phyloP scores from a whole-genome alignment of 2,113 vertebrate genomes.

The Nibea coibor region DNA sequence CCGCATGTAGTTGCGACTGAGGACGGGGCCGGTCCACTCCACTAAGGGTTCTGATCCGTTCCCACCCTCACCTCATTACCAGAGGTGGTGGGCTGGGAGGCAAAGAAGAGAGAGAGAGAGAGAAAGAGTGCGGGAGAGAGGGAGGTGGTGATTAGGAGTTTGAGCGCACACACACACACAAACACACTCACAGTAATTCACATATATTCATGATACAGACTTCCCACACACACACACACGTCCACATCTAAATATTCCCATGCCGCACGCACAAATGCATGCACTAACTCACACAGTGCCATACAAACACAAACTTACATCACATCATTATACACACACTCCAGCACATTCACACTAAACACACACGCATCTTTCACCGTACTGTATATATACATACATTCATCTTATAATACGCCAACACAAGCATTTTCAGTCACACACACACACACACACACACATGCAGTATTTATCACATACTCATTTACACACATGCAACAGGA shows the following conservation, averaged over 20 bases:
- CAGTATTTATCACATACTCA: not conserved
- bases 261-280: not conserved
- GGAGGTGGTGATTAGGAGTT: slow-evolving; percentile 47
- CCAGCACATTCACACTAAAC: not conserved
- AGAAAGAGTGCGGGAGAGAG: not conserved
- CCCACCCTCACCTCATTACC: slow-evolving; percentile 75
- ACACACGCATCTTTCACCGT: not conserved
- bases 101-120: slow-evolving; percentile 29
- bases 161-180: not conserved
- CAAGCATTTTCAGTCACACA: slow-evolving; percentile 24
- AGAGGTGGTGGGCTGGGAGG: slow-evolving; percentile 55
- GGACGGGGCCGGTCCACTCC: slow-evolving; percentile 51
- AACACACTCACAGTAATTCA: slow-evolving; percentile 35
- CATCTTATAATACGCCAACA: slow-evolving; percentile 3
- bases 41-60: slow-evolving; percentile 74
- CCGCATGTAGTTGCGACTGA: slow-evolving; percentile 64
- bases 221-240: slow-evolving; percentile 30
- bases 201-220: slow-evolving; percentile 54
- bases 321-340: slow-evolving; percentile 11
- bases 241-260: slow-evolving; percentile 41
- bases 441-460: slow-evolving; percentile 21
- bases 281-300: not conserved
- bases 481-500: slow-evolving; percentile 3
- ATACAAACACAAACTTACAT: not conserved
- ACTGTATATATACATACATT: slow-evolving; percentile 7